Evolutionary conservation across 2,888 invertebrate species (phyloP), one percentile per base, ranked within the genome.

Genomic region (Agriopis marginaria): DNA sequence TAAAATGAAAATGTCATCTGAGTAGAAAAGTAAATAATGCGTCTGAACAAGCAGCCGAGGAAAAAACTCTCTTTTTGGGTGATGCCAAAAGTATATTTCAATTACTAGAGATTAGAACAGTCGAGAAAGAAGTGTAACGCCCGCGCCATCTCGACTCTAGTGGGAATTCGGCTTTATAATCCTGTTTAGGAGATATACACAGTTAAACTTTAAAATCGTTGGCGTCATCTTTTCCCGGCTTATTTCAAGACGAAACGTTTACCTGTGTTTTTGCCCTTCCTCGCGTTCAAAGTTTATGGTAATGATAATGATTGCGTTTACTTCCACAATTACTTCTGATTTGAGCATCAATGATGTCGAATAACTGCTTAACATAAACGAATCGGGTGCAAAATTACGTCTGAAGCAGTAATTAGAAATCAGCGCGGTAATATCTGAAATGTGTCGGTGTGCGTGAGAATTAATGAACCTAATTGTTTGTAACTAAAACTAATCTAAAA

Each of bases 251-350:
- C 51, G 51, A 23, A 32, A 0, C 17, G 6, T 53, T 7, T 47
- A 70, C 76, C 75, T 82, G 67, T 76, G 62, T 74, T 60, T 72
- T 58, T 73, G 72, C 74, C 76, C 66, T 56, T 83, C 82, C 78
- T 80, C 84, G 86, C 83, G 83, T 86, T 88, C 86, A 83, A 82
- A 82, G 84, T 86, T 87, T 89, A 90, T 88, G 88, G 79, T 88
- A 89, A 89, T 89, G 82, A 85, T 86, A 80, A 84, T 81, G 82
- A 83, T 84, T 82, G 77, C 79, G 82, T 82, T 81, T 83, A 84
- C 82, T 83, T 77, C 79, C 77, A 79, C 79, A 77, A 77, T 77
- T 75, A 75, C 75, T 75, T 62, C 69, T 75, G 77, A 73, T 75
- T 76, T 73, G 71, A 74, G 68, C 75, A 73, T 77, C 75, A 77